Conservation (phyloP, 1,140 invertebrate genomes). For the Pogonognathellus flavescens region DNA sequence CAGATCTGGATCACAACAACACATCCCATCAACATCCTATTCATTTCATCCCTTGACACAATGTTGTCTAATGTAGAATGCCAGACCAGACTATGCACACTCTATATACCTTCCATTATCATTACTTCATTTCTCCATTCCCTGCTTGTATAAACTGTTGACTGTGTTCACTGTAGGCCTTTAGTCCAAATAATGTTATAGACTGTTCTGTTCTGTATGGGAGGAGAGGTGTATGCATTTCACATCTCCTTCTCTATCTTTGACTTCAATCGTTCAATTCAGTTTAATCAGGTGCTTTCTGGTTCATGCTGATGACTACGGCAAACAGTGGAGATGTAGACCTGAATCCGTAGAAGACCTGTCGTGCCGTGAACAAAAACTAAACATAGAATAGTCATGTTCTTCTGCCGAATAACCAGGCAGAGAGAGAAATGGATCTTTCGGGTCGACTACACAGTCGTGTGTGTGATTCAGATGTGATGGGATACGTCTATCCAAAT, state of each 20-base stretch:
- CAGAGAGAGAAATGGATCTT: slow-evolving; percentile 13
- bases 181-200: no score
- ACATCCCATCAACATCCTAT: slow-evolving; percentile 27
- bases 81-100: not conserved
- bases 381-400: not conserved
- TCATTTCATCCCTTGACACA: slow-evolving; percentile 29
- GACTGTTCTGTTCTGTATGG: no score
- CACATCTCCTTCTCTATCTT: not conserved
- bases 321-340: slow-evolving; percentile 1
- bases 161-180: no score
- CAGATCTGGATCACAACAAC: not conserved
- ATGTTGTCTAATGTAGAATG: not conserved
- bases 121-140: not conserved
- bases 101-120: not conserved
- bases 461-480: not conserved
- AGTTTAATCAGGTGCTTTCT: not conserved
- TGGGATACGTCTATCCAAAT: no score
- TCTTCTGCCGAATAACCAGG: not conserved
- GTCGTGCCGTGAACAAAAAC: not conserved
- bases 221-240: not conserved
- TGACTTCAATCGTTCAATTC: not conserved
- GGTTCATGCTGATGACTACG: slow-evolving; percentile 1
- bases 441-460: slow-evolving; percentile 30
- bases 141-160: no score
- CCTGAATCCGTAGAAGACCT: not conserved